A percentile compares a stretch with the other conserved stretches of the same genome.
phyloP scores from a whole-genome alignment of 2,113 vertebrate species.

The Protobothrops mucrosquamatus region DNA sequence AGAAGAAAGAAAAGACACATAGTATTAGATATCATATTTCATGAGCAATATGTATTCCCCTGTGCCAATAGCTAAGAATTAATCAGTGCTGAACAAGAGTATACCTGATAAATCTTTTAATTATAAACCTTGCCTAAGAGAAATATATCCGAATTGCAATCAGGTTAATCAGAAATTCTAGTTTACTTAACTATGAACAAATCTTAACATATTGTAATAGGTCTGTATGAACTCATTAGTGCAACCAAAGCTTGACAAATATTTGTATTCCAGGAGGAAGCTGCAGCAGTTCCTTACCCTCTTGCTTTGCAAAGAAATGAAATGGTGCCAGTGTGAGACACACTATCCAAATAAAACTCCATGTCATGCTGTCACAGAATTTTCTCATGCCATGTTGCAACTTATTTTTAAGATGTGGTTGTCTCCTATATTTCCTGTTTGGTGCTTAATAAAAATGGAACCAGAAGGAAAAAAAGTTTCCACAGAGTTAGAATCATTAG shows the following conservation, averaged over 20 bases:
- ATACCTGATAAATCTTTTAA: neutral
- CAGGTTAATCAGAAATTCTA: neutral
- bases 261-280: neutral
- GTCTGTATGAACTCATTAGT: neutral
- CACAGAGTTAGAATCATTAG: neutral
- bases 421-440: slow-evolving; percentile 5
- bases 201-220: neutral
- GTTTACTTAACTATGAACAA: neutral
- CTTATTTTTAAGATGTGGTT: slow-evolving; percentile 1
- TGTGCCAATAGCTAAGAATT: neutral
- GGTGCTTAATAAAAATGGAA: slow-evolving; percentile 2
- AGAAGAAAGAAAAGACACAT: neutral
- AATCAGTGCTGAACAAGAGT: neutral
- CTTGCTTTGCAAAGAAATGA: neutral
- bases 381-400: neutral
- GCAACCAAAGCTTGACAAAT: neutral
- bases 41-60: neutral
- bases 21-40: neutral
- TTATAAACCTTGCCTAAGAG: neutral
- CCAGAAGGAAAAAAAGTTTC: neutral
- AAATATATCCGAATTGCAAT: neutral
- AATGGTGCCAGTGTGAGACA: neutral
- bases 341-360: neutral
- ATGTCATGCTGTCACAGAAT: neutral
- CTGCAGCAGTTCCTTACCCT: neutral